These are phyloP conservation scores for Harpegnathos saltator DNA, from an alignment of 1,140 invertebrate species.

Conservation along the genomic window DNA sequence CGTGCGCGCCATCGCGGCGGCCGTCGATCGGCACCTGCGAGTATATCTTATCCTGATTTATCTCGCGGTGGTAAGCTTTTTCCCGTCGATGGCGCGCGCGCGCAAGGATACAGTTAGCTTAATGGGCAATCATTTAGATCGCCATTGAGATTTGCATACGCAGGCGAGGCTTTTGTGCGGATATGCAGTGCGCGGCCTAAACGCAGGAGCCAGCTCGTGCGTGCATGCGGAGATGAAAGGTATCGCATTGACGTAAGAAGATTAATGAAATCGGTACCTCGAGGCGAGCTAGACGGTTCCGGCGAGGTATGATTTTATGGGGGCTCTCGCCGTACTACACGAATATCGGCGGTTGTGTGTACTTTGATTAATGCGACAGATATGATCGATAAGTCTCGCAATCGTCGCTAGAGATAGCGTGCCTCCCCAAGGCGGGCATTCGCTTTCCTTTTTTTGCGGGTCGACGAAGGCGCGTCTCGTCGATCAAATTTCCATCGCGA, in stretches of 20 bases:
- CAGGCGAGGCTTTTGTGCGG: slow-evolving; percentile 24
- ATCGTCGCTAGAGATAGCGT: slow-evolving; percentile 8
- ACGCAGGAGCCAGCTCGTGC: slow-evolving; percentile 22
- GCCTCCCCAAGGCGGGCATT: slow-evolving; percentile 5
- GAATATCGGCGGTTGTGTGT: slow-evolving; percentile 26
- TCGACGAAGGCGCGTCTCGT: background rate
- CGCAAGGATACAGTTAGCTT: slow-evolving; percentile 1
- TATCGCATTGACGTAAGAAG: slow-evolving; percentile 47
- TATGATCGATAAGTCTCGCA: slow-evolving; percentile 52
- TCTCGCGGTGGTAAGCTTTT: background rate
- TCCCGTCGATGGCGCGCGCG: background rate
- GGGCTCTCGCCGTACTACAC: slow-evolving; percentile 1
- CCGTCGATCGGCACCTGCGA: background rate
- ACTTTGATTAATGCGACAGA: slow-evolving; percentile 59
- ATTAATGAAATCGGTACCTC: slow-evolving; percentile 54
- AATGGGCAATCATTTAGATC: slow-evolving; percentile 18
- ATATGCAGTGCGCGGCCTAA: slow-evolving; percentile 44
- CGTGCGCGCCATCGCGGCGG: no score
- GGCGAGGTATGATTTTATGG: slow-evolving; percentile 43
- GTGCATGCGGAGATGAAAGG: slow-evolving; percentile 27
- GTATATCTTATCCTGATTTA: background rate
- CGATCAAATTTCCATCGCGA: slow-evolving; percentile 23
- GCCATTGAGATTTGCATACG: slow-evolving; percentile 54
- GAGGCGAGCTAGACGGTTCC: background rate
- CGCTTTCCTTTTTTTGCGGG: slow-evolving; percentile 5